phyloP scores from a whole-genome alignment of 2,888 invertebrate genomes.

The Odontocerum albicorne region DNA sequence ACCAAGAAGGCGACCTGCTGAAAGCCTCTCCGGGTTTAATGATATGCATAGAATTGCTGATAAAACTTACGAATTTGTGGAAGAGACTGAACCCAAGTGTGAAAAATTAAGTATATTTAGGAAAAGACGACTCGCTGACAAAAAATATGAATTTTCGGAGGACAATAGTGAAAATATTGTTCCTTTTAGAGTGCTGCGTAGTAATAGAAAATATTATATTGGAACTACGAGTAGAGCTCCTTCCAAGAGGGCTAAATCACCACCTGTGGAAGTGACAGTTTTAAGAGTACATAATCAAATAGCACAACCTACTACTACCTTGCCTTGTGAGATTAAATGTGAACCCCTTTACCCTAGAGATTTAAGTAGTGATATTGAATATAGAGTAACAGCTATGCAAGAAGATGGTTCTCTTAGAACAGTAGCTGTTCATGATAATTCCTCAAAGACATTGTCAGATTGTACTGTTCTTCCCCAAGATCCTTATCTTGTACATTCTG shows the following conservation, averaged over 20 bases:
- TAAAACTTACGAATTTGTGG: conserved; percentile 83
- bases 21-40: conserved; percentile 57
- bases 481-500: conserved; percentile 55
- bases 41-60: conserved; percentile 63
- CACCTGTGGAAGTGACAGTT: conserved; percentile 51
- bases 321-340: conserved; percentile 45
- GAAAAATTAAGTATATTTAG: conserved; percentile 86
- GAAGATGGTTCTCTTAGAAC: conserved; percentile 57
- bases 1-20: conserved; percentile 52
- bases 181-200: conserved; percentile 64
- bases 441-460: conserved; percentile 55
- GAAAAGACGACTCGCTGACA: conserved; percentile 83
- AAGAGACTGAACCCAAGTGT: conserved; percentile 77
- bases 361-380: conserved; percentile 53
- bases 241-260: conserved; percentile 49
- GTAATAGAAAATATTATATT: conserved; percentile 56
- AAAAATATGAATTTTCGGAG: conserved; percentile 89
- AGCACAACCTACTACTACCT: conserved; percentile 45
- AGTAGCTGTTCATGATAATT: conserved; percentile 54
- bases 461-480: conserved; percentile 52
- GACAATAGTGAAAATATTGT: conserved; percentile 70
- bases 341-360: conserved; percentile 43
- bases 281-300: conserved; percentile 55
- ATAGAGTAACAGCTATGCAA: conserved; percentile 55
- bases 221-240: conserved; percentile 47